Conservation (phyloP, 1,140 invertebrate species). For the Micrasema minimum region DNA sequence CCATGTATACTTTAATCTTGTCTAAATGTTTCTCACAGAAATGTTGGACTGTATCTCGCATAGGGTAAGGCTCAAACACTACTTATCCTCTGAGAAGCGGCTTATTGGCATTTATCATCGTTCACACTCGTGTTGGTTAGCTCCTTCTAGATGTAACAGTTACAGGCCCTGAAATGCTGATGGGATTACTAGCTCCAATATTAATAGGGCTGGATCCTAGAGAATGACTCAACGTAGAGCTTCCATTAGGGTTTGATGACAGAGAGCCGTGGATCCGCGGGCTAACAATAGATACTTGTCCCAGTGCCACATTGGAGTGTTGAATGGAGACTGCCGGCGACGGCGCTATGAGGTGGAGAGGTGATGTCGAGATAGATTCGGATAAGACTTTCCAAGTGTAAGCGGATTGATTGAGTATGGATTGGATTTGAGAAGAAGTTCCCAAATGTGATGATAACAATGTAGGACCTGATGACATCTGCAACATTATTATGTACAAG, state of each 20-base stretch:
- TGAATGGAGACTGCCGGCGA: conserved; percentile 59
- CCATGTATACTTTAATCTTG: conserved; percentile 92
- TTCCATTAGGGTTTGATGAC: conserved; percentile 51
- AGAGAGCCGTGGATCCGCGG: conserved; percentile 37
- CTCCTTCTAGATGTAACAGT: conserved; percentile 73
- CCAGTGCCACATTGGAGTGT: conserved; percentile 60
- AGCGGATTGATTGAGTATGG: conserved; percentile 60
- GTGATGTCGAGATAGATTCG: conserved; percentile 56
- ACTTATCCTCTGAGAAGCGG: conserved; percentile 77
- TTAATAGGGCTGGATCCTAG: conserved; percentile 55
- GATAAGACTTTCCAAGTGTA: conserved; percentile 33
- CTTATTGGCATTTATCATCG: conserved; percentile 73
- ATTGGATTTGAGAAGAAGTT: conserved; percentile 57
- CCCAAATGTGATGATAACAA: conserved; percentile 35
- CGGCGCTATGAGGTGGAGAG: conserved; percentile 54
- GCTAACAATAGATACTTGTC: conserved; percentile 61
- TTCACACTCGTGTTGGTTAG: conserved; percentile 77
- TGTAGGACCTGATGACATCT: conserved; percentile 49
- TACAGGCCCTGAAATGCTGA: conserved; percentile 68
- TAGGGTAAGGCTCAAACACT: conserved; percentile 88
- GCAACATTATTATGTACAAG: conserved; percentile 17
- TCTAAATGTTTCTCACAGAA: conserved; percentile 94
- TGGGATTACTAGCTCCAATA: conserved; percentile 58
- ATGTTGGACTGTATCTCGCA: conserved; percentile 90
- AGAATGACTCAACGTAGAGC: conserved; percentile 53